Conservation (phyloP, 2,113 vertebrate species). For the Sphyrna mokarran region DNA sequence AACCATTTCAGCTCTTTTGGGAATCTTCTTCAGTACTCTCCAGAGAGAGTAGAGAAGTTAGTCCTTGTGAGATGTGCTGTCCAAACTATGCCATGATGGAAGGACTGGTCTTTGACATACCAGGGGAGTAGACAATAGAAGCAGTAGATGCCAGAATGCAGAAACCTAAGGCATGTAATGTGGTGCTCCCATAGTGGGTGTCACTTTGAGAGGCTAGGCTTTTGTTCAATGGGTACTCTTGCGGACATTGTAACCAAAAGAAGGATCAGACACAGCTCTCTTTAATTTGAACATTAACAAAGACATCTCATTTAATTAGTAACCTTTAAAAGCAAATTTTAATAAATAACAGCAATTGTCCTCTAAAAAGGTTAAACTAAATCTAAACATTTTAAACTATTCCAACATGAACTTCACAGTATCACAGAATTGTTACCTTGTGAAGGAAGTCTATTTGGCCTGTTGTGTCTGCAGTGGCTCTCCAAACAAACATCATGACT, state of each 20-base stretch:
- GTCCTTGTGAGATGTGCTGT: background rate
- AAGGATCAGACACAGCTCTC: background rate
- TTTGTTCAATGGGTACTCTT: background rate
- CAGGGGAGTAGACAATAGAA: background rate
- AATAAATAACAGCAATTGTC: background rate
- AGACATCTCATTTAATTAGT: background rate
- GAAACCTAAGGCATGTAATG: background rate
- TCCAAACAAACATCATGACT: no score
- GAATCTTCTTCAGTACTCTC: background rate
- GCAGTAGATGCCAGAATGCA: background rate
- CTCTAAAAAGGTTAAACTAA: no score
- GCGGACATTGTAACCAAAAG: background rate
- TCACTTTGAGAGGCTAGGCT: background rate
- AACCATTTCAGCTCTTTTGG: background rate
- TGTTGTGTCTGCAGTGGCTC: no score
- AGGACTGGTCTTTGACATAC: background rate
- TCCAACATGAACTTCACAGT: no score
- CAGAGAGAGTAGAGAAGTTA: background rate
- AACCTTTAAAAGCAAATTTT: background rate
- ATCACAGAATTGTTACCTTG: no score
- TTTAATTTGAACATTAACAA: background rate
- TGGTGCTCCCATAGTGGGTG: background rate
- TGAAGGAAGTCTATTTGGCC: no score
- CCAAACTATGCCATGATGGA: background rate
- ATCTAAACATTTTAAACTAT: no score